Conservation (phyloP, 2,113 vertebrate genomes). For the Anhinga rufa region DNA sequence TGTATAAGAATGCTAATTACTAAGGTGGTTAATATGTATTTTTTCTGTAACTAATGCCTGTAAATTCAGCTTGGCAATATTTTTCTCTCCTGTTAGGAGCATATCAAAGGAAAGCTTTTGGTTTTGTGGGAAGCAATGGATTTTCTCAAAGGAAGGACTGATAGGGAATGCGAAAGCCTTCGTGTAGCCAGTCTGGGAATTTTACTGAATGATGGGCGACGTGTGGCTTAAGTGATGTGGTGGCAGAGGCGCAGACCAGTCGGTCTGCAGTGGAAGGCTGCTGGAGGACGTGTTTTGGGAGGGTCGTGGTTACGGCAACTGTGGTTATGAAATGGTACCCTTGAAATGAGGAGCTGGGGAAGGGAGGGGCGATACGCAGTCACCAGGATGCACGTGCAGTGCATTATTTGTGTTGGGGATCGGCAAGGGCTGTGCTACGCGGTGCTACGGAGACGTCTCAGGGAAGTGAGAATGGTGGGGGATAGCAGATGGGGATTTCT, state of each 20-base stretch:
- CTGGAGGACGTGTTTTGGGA: not conserved
- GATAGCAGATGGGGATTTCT: not conserved
- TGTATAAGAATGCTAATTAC: not conserved
- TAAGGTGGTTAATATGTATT: not conserved
- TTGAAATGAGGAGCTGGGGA: not conserved
- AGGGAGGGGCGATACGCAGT: not conserved
- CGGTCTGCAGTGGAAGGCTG: not conserved
- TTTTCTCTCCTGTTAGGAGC: not conserved
- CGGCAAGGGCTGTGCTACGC: not conserved
- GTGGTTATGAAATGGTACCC: not conserved
- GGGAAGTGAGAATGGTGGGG: not conserved
- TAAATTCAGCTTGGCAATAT: not conserved
- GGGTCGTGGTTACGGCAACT: not conserved
- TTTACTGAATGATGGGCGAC: fast-evolving
- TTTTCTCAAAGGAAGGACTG: not conserved
- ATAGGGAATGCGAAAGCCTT: not conserved
- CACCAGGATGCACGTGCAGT: too few species aligned
- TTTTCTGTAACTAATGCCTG: not conserved
- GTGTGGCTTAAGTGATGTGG: not conserved
- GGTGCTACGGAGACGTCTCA: not conserved
- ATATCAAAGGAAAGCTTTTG: not conserved
- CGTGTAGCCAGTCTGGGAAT: not conserved
- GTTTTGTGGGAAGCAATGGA: not conserved
- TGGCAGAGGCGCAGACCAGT: not conserved
- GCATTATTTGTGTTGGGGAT: too few species aligned